Conservation (phyloP, 2,888 invertebrate species). For the Ferdinandea cuprea region DNA sequence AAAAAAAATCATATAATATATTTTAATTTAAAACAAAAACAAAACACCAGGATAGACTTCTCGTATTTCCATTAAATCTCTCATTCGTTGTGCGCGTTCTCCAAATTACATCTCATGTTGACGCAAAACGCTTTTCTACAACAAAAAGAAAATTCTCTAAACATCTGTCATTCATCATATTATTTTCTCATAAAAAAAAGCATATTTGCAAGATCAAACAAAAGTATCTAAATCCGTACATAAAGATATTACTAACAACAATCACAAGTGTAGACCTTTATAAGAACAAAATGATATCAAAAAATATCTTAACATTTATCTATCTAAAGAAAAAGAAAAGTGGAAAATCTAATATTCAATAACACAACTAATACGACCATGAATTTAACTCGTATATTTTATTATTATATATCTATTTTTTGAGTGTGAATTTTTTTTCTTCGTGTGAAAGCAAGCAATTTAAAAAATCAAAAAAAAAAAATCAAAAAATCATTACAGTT, state of each 20-base stretch:
- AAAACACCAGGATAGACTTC: constrained; percentile 35
- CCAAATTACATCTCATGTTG: constrained; percentile 22
- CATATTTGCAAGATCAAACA: not conserved
- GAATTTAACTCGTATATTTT: constrained; percentile 38
- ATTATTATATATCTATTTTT: constrained; percentile 25
- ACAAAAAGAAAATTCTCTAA: constrained; percentile 5
- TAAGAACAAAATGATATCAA: constrained; percentile 3
- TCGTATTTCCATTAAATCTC: constrained; percentile 53
- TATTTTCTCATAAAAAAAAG: constrained; percentile 24
- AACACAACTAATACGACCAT: constrained; percentile 37
- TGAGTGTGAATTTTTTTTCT: constrained; percentile 52
- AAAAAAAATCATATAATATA: constrained; percentile 67
- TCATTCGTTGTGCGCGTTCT: constrained; percentile 7
- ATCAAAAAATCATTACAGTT: constrained; percentile 7
- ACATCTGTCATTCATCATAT: constrained; percentile 32
- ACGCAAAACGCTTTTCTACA: not conserved
- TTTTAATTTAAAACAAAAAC: constrained; percentile 59
- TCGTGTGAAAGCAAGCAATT: constrained; percentile 71
- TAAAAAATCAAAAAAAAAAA: constrained; percentile 56
- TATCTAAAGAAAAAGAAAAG: not conserved
- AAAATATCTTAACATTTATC: not conserved
- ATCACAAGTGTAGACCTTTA: constrained; percentile 58
- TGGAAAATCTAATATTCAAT: constrained; percentile 11
- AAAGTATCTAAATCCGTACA: constrained; percentile 37
- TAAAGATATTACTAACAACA: constrained; percentile 48